Evolutionary conservation across 2,113 vertebrate species (phyloP), one percentile per base, ranked within the genome.

Genomic region (Oreochromis tanganicae): DNA sequence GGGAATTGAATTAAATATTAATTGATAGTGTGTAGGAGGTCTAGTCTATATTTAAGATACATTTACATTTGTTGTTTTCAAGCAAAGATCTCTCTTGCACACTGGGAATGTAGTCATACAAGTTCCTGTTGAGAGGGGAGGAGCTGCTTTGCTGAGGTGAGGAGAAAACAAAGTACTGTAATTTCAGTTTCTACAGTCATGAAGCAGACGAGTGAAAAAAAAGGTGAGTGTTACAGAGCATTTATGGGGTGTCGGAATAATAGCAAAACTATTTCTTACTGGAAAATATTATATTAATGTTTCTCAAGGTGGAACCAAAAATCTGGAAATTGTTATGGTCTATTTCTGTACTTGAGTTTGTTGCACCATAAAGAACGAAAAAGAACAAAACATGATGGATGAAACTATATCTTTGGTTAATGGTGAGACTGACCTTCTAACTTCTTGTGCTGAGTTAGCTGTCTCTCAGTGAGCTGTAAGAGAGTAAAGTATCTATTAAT

Each of bases 281-380:
- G 21, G 0, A 56, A 56, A 27, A 57, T 27, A 27, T 57, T 13
- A 57, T 13, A 27, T 57, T 24, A 4, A 27, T 57, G 4, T 57
- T 27, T 13, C 6, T 57, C 6, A 57, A 57, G 55, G 21, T 7
- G 12, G 55, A 27, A 57, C 55, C 7, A 57, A 12, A 56, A 55
- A 0, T 54, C 0, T 27, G 55, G 6, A 56, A 56, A 27, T 56
- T 12, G 55, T 56, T 56, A 0, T 0, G 55, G 11, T 55, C 54
- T 12, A 3, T 55, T 55, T 55, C 2, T 1, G 54, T 0, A 56
- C 55, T 56, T 0, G 21, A 56, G 55, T 14, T 56, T 24, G n/a
- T 55, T 12, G 9, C 1, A 55, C n/a, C 54, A 24, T 55, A 21
- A 36, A 38, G 54, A 55, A 24, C 0, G 2, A 1, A 55, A 21